Evolutionary conservation across 2,113 vertebrate genomes (phyloP).

Genomic region (Plectropomus leopardus): DNA sequence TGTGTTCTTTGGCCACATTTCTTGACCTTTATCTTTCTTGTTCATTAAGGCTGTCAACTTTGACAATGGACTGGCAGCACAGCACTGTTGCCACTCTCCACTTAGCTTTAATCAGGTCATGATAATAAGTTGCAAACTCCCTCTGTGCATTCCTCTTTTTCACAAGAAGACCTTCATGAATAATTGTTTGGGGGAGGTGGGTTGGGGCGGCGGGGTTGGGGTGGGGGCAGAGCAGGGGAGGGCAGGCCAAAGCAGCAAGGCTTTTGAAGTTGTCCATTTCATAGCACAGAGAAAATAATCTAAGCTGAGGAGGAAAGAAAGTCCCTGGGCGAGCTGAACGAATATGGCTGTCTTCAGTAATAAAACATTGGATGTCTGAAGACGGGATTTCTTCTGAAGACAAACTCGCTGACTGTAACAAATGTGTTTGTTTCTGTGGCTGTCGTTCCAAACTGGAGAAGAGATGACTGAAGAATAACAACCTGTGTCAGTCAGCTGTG

Average conservation of each 20-base stretch:
- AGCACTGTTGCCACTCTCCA: constrained; percentile 39
- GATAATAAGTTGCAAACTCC: constrained; percentile 58
- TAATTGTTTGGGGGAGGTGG: constrained; percentile 55
- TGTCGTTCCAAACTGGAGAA: neutral
- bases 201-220: neutral
- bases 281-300: constrained; percentile 41
- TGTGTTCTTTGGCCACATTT: neutral
- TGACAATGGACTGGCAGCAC: constrained; percentile 1
- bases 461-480: constrained; percentile 2
- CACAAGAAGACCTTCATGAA: constrained; percentile 69
- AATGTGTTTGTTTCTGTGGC: constrained; percentile 32
- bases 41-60: constrained; percentile 6
- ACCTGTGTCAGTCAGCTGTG: constrained; percentile 5
- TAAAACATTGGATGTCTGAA: constrained; percentile 37
- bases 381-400: constrained; percentile 9
- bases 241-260: constrained; percentile 33
- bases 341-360: constrained; percentile 19
- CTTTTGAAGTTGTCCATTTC: constrained; percentile 66
- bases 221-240: neutral
- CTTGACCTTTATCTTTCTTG: neutral
- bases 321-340: constrained; percentile 6
- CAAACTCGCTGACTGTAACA: constrained; percentile 19
- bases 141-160: constrained; percentile 41
- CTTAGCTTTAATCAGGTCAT: constrained; percentile 64
- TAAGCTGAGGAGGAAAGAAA: constrained; percentile 1